phyloP scores from a whole-genome alignment of 37 sponge, comb jelly and placozoan genomes.

The Diacarnus erythraeanus region DNA sequence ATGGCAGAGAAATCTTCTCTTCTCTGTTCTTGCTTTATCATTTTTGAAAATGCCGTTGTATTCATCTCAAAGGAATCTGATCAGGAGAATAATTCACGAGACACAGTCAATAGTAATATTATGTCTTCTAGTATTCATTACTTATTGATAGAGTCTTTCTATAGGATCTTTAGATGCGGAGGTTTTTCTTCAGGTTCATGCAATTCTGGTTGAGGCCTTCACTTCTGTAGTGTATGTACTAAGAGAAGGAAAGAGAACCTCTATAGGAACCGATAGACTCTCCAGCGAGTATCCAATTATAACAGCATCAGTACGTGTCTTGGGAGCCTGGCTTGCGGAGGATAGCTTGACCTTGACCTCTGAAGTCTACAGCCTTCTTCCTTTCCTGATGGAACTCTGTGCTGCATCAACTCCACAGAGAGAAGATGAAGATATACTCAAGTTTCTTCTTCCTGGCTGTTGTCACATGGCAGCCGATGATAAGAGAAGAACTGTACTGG shows the following conservation, averaged over 20 bases:
- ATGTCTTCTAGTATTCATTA: not conserved
- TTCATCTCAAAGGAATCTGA: constrained; percentile 18
- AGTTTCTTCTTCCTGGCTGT: constrained; percentile 68
- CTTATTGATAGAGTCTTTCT: too few species aligned
- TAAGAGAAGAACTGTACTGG: constrained; percentile 31
- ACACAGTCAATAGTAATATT: too few species aligned
- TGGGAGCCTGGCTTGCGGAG: constrained; percentile 87
- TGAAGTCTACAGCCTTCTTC: constrained; percentile 53
- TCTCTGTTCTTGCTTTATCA: constrained; percentile 51
- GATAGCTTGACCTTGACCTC: constrained; percentile 47
- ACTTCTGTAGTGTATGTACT: constrained; percentile 39
- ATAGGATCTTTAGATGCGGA: constrained; percentile 19
- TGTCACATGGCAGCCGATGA: constrained; percentile 64
- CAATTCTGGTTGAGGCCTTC: constrained; percentile 56
- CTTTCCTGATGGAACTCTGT: constrained; percentile 50
- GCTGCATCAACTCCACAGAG: not conserved
- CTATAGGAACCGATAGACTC: not conserved
- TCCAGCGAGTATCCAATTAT: not conserved
- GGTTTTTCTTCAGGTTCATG: constrained; percentile 59
- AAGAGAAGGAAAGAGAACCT: not conserved
- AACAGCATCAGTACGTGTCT: constrained; percentile 40
- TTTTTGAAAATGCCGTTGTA: constrained; percentile 47
- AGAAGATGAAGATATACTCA: constrained; percentile 15
- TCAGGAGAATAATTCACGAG: not conserved
- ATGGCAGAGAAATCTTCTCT: constrained; percentile 19